Evolutionary conservation across 2,797 vertebrate species (phyloP).

Genomic region (Cyclura pinguis): DNA sequence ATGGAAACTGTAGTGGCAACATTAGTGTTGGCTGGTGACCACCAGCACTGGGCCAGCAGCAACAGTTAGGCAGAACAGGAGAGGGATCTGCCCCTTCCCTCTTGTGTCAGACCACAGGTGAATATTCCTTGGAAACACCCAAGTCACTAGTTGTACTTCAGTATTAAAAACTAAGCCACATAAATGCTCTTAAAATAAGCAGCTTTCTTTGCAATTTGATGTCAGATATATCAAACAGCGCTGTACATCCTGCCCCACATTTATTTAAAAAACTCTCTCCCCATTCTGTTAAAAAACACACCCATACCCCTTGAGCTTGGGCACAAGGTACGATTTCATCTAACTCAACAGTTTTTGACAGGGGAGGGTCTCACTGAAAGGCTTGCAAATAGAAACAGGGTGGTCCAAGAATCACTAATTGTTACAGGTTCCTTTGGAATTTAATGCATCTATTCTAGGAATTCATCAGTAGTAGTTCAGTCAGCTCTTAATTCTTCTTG

Average conservation of each 20-base stretch:
- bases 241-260: neutral
- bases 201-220: neutral
- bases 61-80: neutral
- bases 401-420: neutral
- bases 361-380: neutral
- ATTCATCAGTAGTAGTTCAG: neutral
- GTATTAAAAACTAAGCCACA: neutral
- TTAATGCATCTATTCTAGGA: neutral
- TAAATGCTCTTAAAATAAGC: constrained; percentile 11
- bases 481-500: neutral
- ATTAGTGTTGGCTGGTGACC: neutral
- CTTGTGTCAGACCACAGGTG: neutral
- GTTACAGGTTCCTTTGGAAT: neutral
- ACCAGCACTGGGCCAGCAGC: neutral
- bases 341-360: neutral
- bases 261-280: neutral
- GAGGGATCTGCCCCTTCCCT: too few species aligned
- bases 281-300: neutral
- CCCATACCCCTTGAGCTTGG: neutral
- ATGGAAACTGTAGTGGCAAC: neutral
- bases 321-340: neutral
- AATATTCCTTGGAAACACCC: neutral
- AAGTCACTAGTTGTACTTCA: neutral
- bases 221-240: neutral
- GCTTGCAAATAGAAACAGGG: neutral